A percentile compares a stretch with the other conserved stretches of the same genome.
Evolutionary conservation across 53 echinoderm and acorn worm genomes (phyloP).

Genomic region (Hippasteria phrygiana): DNA sequence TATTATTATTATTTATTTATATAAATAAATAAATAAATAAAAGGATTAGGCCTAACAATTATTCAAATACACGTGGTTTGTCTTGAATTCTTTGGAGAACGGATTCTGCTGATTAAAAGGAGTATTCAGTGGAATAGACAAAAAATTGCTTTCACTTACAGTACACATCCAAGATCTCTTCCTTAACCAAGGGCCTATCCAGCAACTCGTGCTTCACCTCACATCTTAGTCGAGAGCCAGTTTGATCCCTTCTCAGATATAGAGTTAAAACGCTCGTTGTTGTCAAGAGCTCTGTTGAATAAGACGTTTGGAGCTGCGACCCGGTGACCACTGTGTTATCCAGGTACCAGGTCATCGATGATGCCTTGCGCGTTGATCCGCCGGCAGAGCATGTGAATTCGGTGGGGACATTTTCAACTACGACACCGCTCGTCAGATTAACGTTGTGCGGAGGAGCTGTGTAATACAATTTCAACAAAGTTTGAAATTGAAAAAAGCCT

Average conservation of each 20-base stretch:
- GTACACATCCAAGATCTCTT: conserved; percentile 1
- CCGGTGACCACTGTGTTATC: background rate
- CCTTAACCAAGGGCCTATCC: background rate
- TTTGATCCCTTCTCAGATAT: background rate
- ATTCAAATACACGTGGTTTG: too few species aligned
- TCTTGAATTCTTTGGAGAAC: too few species aligned
- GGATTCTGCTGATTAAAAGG: too few species aligned
- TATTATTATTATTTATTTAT: too few species aligned
- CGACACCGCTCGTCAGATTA: background rate
- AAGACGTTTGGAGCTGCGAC: background rate
- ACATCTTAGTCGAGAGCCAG: conserved; percentile 23
- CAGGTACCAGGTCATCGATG: conserved; percentile 32
- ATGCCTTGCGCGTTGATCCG: conserved; percentile 10
- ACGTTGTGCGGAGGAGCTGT: conserved; percentile 34
- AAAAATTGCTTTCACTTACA: conserved; percentile 12
- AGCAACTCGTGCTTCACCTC: conserved; percentile 8
- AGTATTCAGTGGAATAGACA: too few species aligned
- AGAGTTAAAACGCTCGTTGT: background rate
- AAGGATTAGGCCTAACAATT: too few species aligned
- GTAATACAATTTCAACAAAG: too few species aligned
- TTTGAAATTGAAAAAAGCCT: too few species aligned
- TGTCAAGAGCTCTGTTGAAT: background rate
- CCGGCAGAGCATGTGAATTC: background rate
- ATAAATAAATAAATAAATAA: too few species aligned
- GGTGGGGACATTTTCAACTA: conserved; percentile 2